These are phyloP conservation scores for Nephrotoma flavescens DNA, from an alignment of 2,888 invertebrate genomes.

Conservation along the genomic window DNA sequence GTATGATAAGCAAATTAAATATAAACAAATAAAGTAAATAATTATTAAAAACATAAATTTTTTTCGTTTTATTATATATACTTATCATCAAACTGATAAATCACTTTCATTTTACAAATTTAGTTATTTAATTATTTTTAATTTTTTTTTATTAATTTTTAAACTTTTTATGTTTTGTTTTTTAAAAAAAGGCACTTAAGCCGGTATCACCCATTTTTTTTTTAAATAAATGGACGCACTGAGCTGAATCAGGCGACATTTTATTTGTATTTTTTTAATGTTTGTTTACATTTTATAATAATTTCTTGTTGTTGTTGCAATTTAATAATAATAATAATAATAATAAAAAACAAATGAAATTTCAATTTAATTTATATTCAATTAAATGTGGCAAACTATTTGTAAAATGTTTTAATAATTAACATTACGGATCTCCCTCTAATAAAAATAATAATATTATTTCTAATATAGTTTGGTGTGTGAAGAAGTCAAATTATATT, in stretches of 20 bases:
- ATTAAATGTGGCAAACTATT: not conserved
- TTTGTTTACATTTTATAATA: not conserved
- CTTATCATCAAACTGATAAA: not conserved
- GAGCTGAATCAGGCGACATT: not conserved
- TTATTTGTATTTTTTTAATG: not conserved
- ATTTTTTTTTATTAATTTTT: not conserved
- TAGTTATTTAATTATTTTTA: not conserved
- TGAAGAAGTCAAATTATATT: not conserved
- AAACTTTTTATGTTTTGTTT: not conserved
- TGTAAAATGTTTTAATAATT: not conserved
- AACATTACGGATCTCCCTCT: not conserved
- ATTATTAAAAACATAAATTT: not conserved
- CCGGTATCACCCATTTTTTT: not conserved
- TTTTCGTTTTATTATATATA: not conserved
- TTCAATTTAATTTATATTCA: not conserved
- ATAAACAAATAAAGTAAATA: not conserved
- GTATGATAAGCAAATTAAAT: not conserved
- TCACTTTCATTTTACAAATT: not conserved
- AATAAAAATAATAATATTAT: not conserved
- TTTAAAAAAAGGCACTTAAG: not conserved
- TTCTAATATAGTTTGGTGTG: not conserved
- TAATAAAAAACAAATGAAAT: not conserved
- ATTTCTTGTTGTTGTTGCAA: not conserved
- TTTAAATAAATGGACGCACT: not conserved
- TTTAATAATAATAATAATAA: not conserved